Conservation (phyloP, 2,888 invertebrate species). For the Cephus sareptanus region DNA sequence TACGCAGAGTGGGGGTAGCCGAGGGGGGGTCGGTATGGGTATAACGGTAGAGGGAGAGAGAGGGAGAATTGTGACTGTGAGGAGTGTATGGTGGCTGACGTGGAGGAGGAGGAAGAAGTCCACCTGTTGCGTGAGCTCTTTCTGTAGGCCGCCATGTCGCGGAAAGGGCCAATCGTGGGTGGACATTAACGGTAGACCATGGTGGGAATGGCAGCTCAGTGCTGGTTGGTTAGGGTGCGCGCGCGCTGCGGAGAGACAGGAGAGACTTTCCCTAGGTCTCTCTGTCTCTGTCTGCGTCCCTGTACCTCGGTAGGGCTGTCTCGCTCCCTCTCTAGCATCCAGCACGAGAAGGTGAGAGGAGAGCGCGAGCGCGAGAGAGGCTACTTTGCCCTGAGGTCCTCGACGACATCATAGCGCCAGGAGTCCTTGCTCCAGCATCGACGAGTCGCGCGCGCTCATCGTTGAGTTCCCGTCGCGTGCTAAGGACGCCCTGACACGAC, state of each 20-base stretch:
- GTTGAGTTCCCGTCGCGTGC: neutral
- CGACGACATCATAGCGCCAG: neutral
- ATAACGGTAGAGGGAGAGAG: no score
- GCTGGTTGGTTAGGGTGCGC: slow-evolving; percentile 48
- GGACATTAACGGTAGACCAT: slow-evolving; percentile 36
- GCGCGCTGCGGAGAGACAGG: neutral
- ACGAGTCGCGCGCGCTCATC: neutral
- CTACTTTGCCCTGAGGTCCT: neutral
- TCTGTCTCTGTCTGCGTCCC: no score
- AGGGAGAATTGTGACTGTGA: no score
- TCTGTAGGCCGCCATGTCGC: slow-evolving; percentile 58
- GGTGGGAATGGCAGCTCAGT: slow-evolving; percentile 50
- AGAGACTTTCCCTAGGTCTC: no score
- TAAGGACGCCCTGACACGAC: neutral
- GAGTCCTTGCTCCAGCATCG: neutral
- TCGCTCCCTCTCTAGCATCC: neutral
- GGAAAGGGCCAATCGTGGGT: slow-evolving; percentile 52
- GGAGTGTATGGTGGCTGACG: no score
- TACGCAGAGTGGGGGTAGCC: no score
- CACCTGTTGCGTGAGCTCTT: slow-evolving; percentile 59
- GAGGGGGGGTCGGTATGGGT: no score
- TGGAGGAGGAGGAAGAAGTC: slow-evolving; percentile 22
- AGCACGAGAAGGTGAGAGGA: neutral
- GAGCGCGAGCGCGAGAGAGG: neutral
- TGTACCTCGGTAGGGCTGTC: no score